Evolutionary conservation across 2,888 invertebrate species (phyloP), one percentile per base, ranked within the genome.

Genomic region (Didymodactylos carnosus): DNA sequence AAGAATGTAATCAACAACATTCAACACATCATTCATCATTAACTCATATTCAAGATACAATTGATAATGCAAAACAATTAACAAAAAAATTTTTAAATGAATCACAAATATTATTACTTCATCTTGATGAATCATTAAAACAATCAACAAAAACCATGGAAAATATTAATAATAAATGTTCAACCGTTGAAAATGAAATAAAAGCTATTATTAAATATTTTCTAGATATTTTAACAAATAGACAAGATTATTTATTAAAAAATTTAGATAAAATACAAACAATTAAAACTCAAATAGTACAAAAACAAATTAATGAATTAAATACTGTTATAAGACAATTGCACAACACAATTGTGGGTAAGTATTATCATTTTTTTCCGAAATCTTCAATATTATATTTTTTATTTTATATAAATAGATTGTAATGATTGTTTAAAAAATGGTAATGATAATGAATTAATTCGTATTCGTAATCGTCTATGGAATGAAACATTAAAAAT

Each of bases 261-360:
- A 74, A 74, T 72, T n/a, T 74, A 23, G 71, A 72, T 49, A 71
- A 72, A 74, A 71, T 74, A 39, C 71, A 74, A 74, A 39, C 71
- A 5, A 29, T 69, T 8, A 74, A 74, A 72, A 71, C 71, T 39
- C 40, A 69, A 23, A 39, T 69, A 2, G 29, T 74, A 19, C 71
- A 74, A 39, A 53, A 71, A n/a, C 74, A 74, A 72, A 74, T 74
- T 11, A 71, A 71, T 39, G 74, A 74, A 14, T 46, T 74, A 13
- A 71, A 74, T 69, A 51, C 43, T 39, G 23, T 74, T 19, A 71
- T 62, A 39, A 40, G 81, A 81, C 75, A 80, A 80, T 35, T 62
- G n/a, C 62, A 62, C n/a, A 35, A 35, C 19, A 62, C 62, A 2
- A 62, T 62, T 35, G 35, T 62, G 19, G 62, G 62, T 62, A 62